Evolutionary conservation across 2,113 vertebrate genomes (phyloP).

Genomic region (Phainopepla nitens): DNA sequence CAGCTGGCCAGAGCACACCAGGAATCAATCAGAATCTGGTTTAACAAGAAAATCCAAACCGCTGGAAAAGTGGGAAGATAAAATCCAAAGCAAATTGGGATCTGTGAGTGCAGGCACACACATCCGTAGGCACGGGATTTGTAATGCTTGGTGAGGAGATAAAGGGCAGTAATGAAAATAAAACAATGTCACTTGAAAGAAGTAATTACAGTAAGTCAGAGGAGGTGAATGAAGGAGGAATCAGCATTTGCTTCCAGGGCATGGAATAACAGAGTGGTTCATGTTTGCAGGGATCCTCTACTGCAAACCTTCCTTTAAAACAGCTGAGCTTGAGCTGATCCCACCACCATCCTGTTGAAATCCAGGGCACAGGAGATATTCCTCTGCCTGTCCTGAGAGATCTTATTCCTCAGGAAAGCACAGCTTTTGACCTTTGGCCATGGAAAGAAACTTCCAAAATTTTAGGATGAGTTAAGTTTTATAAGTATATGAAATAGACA

Average conservation of each 20-base stretch:
- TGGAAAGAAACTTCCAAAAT: no score
- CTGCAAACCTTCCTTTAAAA: not conserved
- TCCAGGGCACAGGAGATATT: no score
- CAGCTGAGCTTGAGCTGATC: not conserved
- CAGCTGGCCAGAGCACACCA: not conserved
- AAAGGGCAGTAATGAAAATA: not conserved
- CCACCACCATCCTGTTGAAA: not conserved
- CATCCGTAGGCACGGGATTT: fast-evolving
- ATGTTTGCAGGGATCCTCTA: not conserved
- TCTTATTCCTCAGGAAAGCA: no score
- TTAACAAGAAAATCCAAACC: not conserved
- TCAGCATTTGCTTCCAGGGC: not conserved
- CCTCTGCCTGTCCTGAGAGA: no score
- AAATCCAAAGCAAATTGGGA: not conserved
- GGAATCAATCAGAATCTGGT: not conserved
- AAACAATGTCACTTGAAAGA: not conserved
- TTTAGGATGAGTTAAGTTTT: no score
- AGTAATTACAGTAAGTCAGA: not conserved
- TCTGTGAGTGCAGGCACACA: fast-evolving
- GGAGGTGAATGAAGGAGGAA: not conserved
- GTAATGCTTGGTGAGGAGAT: not conserved
- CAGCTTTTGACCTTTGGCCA: no score
- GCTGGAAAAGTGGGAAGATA: not conserved
- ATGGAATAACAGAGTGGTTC: not conserved
- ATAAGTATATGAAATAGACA: no score